Base-by-base conservation (phyloP, 2,888 invertebrate species). In the Pseudanteris insignis region DNA sequence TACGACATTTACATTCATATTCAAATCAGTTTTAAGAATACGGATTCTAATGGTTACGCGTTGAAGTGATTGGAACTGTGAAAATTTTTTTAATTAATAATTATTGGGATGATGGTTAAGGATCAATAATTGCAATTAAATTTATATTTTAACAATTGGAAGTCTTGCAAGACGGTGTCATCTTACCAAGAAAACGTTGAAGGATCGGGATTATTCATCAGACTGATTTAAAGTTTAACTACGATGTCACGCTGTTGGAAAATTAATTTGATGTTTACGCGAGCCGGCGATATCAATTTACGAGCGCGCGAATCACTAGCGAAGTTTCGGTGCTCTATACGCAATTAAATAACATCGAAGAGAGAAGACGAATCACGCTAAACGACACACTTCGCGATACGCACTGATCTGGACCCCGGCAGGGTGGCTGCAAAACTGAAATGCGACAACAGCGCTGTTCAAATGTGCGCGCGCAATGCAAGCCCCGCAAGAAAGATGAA, bases 391-490 rank as follows among this genome's bases (percentile, higher is more conserved):
- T 71, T 72, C 73, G 67, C 66, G 64, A 67, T 60, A 61, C 63
- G 63, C 67, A 65, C 68, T 72, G 74, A 74, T 73, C 71, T 72
- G 76, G 73, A 73, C 70, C 76, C 68, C 69, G 68, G 67, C 76
- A 77, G 77, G 77, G 79, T 78, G 73, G 78, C 79, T 79, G 79
- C 70, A 73, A 74, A 71, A 79, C 78, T 79, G 76, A 76, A 74
- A 73, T 73, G 72, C 73, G 66, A 75, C 66, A 65, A 67, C 68
- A 65, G 70, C 71, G 70, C 71, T 46, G 55, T 51, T 44, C 41
- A 36, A 68, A 57, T 67, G 64, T 67, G 71, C 74, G 70, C 71
- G 75, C 75, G 68, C 69, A 64, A 60, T 69, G 62, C 70, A 68
- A 70, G 71, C 76, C 73, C 72, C 70, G 71, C 67, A 67, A 68